Evolutionary conservation across 2,113 vertebrate species (phyloP).

Genomic region (Peromyscus leucopus): DNA sequence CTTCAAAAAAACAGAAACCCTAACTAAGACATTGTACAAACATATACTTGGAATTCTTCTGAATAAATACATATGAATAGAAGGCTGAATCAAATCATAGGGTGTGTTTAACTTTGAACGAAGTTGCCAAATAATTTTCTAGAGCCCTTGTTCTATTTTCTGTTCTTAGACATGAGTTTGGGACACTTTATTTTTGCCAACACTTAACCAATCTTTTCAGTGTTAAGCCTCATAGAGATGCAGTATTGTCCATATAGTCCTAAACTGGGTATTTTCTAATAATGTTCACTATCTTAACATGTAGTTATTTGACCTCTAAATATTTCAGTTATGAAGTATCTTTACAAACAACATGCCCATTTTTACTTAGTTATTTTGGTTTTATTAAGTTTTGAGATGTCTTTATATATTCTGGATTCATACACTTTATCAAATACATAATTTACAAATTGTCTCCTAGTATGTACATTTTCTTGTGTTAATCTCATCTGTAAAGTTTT

Average conservation of each 20-base stretch:
- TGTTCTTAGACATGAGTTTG: neutral
- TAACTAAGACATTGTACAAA: neutral
- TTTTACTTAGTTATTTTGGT: neutral
- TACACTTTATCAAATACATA: neutral
- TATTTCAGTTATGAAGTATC: neutral
- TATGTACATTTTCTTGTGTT: neutral
- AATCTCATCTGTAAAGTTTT: neutral
- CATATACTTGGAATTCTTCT: neutral
- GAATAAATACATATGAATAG: neutral
- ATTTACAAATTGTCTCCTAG: neutral
- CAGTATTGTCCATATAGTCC: neutral
- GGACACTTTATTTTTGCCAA: neutral
- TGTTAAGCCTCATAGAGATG: neutral
- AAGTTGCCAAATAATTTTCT: neutral
- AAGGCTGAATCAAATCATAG: neutral
- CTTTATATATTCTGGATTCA: neutral
- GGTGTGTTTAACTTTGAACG: neutral
- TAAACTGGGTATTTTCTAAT: neutral
- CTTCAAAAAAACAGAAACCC: neutral
- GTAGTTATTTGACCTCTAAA: neutral
- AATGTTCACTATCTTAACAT: neutral
- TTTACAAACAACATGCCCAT: neutral
- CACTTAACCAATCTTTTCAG: neutral
- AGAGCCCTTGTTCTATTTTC: neutral
- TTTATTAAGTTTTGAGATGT: neutral